These are phyloP conservation scores for Polydrusus cervinus DNA, from an alignment of 2,888 invertebrate genomes.

Conservation along the genomic window DNA sequence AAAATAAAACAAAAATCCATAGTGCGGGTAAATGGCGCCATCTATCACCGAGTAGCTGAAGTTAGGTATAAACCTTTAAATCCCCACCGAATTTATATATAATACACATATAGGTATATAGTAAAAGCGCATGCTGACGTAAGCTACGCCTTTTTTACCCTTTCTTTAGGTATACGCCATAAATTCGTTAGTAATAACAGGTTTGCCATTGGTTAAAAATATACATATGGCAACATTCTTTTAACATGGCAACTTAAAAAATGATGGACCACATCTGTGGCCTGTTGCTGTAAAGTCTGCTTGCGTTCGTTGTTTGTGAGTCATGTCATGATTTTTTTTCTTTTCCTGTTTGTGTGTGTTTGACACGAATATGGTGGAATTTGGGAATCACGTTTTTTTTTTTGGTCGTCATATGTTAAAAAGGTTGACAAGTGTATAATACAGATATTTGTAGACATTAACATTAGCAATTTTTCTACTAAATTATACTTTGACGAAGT, in stretches of 20 bases:
- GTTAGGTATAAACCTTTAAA: neutral
- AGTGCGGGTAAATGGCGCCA: slow-evolving; percentile 41
- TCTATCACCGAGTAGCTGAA: slow-evolving; percentile 41
- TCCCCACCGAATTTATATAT: slow-evolving; percentile 7
- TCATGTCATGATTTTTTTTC: slow-evolving; percentile 34
- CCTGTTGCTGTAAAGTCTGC: slow-evolving; percentile 31
- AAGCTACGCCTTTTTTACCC: slow-evolving; percentile 61
- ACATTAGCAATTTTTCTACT: too few relatives aligned
- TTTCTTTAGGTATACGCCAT: slow-evolving; percentile 65
- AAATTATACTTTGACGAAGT: too few relatives aligned
- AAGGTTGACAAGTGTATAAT: neutral
- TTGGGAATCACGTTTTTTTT: slow-evolving; percentile 19
- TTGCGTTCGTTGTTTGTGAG: slow-evolving; percentile 28
- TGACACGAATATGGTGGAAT: slow-evolving; percentile 38
- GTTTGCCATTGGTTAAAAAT: slow-evolving; percentile 66
- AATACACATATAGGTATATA: neutral
- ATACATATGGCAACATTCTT: slow-evolving; percentile 64
- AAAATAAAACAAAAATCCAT: slow-evolving; percentile 1
- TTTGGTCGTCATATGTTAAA: slow-evolving; percentile 2
- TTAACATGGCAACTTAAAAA: slow-evolving; percentile 64
- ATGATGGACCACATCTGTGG: slow-evolving; percentile 50
- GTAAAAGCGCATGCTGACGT: slow-evolving; percentile 47
- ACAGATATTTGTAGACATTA: too few relatives aligned
- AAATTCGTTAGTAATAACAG: slow-evolving; percentile 67
- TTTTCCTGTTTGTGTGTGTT: slow-evolving; percentile 32